Evolutionary conservation across 2,888 invertebrate genomes (phyloP).

Genomic region (Piscicola geometra): DNA sequence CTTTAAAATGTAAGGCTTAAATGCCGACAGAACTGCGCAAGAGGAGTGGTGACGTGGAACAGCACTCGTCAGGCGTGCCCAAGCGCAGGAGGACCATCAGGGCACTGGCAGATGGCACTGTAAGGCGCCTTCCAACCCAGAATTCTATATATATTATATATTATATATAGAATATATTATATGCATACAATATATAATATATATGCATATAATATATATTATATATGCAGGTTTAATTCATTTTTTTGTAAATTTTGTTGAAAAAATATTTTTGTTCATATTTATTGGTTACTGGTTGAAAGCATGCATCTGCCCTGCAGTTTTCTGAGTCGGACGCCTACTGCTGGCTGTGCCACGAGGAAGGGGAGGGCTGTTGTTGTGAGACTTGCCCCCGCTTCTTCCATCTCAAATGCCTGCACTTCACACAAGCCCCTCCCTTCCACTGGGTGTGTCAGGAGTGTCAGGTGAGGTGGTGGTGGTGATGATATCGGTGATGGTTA

Average conservation of each 20-base stretch:
- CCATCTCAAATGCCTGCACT: constrained; percentile 69
- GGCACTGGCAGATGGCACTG: constrained; percentile 33
- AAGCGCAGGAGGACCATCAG: constrained; percentile 33
- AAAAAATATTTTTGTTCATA: too few relatives aligned
- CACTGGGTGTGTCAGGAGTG: constrained; percentile 88
- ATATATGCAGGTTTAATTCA: too few relatives aligned
- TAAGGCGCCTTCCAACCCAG: not conserved
- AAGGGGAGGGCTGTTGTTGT: constrained; percentile 61
- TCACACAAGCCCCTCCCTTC: constrained; percentile 49
- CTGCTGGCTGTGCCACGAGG: constrained; percentile 83
- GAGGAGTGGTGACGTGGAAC: not conserved
- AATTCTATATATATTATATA: not conserved
- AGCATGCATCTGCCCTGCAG: constrained; percentile 26
- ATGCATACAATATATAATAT: too few relatives aligned
- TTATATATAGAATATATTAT: too few relatives aligned
- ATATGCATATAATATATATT: too few relatives aligned
- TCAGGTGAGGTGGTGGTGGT: constrained; percentile 42
- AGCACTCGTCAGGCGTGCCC: constrained; percentile 1
- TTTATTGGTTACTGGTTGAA: too few relatives aligned
- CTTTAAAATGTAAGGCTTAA: too few relatives aligned
- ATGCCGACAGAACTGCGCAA: not conserved
- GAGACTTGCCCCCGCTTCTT: constrained; percentile 78
- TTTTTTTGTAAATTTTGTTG: too few relatives aligned
- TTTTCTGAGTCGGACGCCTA: constrained; percentile 63
- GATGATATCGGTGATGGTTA: too few relatives aligned